phyloP scores from a whole-genome alignment of 2,888 invertebrate species.

The Nyleta sp. region DNA sequence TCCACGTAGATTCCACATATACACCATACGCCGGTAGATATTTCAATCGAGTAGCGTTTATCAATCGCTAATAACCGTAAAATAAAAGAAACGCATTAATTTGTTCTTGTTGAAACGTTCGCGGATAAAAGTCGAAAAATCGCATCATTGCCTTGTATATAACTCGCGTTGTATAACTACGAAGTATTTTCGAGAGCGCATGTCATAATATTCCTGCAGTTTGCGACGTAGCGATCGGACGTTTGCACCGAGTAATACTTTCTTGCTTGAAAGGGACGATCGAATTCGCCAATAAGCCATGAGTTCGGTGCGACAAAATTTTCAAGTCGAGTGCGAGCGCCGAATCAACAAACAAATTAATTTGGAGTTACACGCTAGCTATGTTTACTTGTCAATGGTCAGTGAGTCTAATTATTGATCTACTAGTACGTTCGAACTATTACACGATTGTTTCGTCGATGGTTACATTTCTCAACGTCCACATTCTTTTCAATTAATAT shows the following conservation, averaged over 20 bases:
- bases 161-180: constrained; percentile 1
- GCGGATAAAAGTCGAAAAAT: too few species aligned
- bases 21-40: too few species aligned
- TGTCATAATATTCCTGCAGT: constrained; percentile 37
- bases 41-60: too few species aligned
- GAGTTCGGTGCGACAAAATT: constrained; percentile 86
- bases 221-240: constrained; percentile 11
- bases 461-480: too few species aligned
- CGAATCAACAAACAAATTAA: constrained; percentile 89
- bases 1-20: too few species aligned
- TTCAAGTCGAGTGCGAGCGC: constrained; percentile 86
- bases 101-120: too few species aligned
- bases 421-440: constrained; percentile 3
- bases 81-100: too few species aligned
- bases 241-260: constrained; percentile 4
- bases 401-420: constrained; percentile 71
- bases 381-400: constrained; percentile 90
- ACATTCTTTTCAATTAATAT: too few species aligned
- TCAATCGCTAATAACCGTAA: too few species aligned
- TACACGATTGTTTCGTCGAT: too few species aligned
- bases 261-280: neutral
- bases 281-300: constrained; percentile 69
- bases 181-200: constrained; percentile 40
- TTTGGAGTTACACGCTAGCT: constrained; percentile 88
- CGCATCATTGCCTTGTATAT: constrained; percentile 9